Percentiles rank a stretch among this genome's conserved stretches.
Conservation (phyloP, 2,888 invertebrate genomes). For the Habrosyne pyritoides region DNA sequence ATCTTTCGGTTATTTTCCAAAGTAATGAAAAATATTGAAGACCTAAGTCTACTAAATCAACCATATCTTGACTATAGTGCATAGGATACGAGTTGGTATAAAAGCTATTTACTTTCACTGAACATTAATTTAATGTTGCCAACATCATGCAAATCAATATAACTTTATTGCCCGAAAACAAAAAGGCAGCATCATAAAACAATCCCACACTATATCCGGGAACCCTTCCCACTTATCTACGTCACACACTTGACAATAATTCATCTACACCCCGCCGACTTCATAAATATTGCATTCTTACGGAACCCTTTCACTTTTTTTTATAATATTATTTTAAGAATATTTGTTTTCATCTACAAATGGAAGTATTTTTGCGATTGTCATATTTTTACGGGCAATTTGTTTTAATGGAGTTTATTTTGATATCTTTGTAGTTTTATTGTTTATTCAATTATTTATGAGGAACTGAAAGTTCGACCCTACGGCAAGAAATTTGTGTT, state of each 20-base stretch:
- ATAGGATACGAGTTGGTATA: neutral
- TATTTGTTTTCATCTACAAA: conserved; percentile 46
- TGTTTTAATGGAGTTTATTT: conserved; percentile 23
- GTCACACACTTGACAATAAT: conserved; percentile 31
- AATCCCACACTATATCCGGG: conserved; percentile 11
- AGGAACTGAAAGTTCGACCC: neutral
- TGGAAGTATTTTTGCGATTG: conserved; percentile 24
- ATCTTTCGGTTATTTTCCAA: no score
- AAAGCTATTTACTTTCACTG: neutral
- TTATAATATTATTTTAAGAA: conserved; percentile 24
- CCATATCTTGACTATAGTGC: no score
- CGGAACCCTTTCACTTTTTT: conserved; percentile 42
- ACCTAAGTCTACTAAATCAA: no score
- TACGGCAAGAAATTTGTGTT: neutral
- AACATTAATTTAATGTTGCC: neutral
- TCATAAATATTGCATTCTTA: conserved; percentile 49
- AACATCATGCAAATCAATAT: neutral
- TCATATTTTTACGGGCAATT: conserved; percentile 23
- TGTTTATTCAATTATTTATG: neutral
- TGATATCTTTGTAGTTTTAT: neutral
- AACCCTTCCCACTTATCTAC: conserved; percentile 25
- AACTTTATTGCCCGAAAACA: conserved; percentile 6
- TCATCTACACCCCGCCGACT: conserved; percentile 27
- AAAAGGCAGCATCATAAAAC: conserved; percentile 10
- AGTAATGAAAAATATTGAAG: no score